These are phyloP conservation scores for Acanthurus lineatus DNA, from an alignment of 2,797 vertebrate genomes.

Conservation along the genomic window DNA sequence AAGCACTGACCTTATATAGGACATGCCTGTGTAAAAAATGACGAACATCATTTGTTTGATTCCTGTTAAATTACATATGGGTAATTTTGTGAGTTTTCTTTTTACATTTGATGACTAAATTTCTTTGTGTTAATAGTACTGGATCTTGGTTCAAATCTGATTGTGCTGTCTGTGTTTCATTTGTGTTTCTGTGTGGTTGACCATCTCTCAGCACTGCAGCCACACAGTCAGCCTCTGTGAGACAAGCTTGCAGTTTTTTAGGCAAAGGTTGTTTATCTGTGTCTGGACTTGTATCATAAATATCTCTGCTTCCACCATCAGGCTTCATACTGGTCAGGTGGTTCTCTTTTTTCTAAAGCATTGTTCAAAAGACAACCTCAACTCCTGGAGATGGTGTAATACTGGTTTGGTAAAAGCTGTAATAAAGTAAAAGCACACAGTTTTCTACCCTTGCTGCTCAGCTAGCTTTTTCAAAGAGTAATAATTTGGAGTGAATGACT, in stretches of 20 bases:
- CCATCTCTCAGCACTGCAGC: slow-evolving; percentile 18
- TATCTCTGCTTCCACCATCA: slow-evolving; percentile 3
- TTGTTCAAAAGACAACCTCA: not conserved
- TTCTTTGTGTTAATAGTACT: slow-evolving; percentile 1
- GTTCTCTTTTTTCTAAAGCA: not conserved
- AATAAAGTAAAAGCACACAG: not conserved
- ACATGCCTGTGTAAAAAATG: not conserved
- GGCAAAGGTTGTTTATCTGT: slow-evolving; percentile 25
- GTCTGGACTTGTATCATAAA: slow-evolving; percentile 9
- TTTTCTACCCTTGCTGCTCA: slow-evolving; percentile 9
- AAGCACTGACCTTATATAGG: slow-evolving; percentile 3
- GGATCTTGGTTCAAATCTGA: not conserved
- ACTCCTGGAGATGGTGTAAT: not conserved
- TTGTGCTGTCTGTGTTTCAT: not conserved
- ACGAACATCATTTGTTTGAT: too few species aligned
- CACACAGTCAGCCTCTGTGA: slow-evolving; percentile 8
- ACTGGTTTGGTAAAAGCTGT: not conserved
- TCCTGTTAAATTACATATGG: not conserved
- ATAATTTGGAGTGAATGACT: slow-evolving; percentile 20
- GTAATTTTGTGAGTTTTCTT: not conserved
- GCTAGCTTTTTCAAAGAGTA: slow-evolving; percentile 1
- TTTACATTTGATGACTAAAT: not conserved
- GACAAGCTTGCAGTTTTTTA: slow-evolving; percentile 15
- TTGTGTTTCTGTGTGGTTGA: not conserved
- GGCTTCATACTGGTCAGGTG: not conserved